phyloP scores from a whole-genome alignment of 2,113 vertebrate species.

The Zosterops borbonicus region DNA sequence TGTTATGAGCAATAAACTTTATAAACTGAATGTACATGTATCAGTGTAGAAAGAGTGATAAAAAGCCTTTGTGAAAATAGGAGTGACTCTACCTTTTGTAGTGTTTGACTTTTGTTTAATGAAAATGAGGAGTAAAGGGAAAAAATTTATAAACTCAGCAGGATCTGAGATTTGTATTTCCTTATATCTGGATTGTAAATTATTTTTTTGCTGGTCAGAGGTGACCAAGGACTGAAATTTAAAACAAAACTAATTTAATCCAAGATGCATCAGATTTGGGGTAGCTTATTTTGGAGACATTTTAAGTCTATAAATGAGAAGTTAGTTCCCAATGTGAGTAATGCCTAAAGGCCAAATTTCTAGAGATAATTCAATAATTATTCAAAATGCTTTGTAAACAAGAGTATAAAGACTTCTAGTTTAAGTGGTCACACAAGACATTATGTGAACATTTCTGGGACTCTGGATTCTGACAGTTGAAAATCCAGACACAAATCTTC shows the following conservation, averaged over 20 bases:
- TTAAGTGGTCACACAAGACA: not conserved
- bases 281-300: not conserved
- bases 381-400: not conserved
- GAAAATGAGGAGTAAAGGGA: not conserved
- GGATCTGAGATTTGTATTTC: not conserved
- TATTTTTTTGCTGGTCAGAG: not conserved
- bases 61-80: not conserved
- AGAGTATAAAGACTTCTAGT: not conserved
- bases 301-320: not conserved
- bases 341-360: not conserved
- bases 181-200: not conserved
- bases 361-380: not conserved
- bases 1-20: not conserved
- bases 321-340: not conserved
- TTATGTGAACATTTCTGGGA: not conserved
- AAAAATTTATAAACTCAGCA: not conserved
- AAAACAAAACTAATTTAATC: not conserved
- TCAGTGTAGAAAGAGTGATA: not conserved
- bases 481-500: not conserved
- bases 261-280: not conserved
- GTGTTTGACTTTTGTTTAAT: not conserved
- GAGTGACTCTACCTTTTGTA: not conserved
- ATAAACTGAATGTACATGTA: not conserved
- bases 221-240: fast-evolving
- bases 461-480: not conserved